Percentiles rank a stretch among this genome's conserved stretches.
phyloP scores from a whole-genome alignment of 1,140 invertebrate genomes.

The Mycetomoellerius zeteki region DNA sequence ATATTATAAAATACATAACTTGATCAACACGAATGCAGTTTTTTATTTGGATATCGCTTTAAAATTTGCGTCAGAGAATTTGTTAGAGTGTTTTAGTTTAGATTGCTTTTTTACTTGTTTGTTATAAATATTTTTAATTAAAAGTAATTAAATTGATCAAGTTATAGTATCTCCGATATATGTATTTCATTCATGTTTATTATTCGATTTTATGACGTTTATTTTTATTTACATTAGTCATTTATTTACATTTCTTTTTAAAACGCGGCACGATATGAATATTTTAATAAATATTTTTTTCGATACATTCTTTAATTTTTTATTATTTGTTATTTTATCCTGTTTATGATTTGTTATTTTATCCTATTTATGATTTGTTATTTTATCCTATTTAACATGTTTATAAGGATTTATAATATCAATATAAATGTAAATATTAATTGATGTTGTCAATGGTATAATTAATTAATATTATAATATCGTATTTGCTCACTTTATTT shows the following conservation, averaged over 20 bases:
- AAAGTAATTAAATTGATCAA: background rate
- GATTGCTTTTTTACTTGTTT: background rate
- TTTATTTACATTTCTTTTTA: background rate
- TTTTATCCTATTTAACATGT: background rate
- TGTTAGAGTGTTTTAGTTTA: no score
- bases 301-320: background rate
- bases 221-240: background rate
- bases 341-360: no score
- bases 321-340: background rate
- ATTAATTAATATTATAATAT: background rate
- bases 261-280: background rate
- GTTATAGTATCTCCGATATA: background rate
- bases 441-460: background rate
- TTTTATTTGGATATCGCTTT: background rate
- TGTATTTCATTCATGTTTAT: background rate
- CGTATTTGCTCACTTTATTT: background rate
- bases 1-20: constrained; percentile 3
- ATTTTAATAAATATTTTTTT: background rate
- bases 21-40: background rate
- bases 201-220: background rate
- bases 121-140: constrained; percentile 4
- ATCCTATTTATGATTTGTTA: background rate
- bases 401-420: background rate
- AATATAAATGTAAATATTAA: background rate
- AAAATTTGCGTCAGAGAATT: background rate